Evolutionary conservation across 1,140 invertebrate species (phyloP).

Genomic region (Dinoponera quadriceps): DNA sequence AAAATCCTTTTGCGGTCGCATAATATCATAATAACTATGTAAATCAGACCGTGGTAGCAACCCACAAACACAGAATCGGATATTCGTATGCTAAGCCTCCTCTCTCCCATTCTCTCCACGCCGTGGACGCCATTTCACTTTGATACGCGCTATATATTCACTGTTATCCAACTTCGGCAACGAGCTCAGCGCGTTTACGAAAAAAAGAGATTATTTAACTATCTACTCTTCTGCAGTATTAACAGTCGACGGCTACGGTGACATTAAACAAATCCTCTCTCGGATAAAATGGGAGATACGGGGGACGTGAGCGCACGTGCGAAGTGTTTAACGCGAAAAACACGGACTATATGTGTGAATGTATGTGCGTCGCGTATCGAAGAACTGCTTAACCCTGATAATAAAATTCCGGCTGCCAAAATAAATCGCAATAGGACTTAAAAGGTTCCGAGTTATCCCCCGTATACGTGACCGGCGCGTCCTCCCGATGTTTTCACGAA

Average conservation of each 20-base stretch:
- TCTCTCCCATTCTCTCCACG: constrained; percentile 49
- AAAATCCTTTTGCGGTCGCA: constrained; percentile 80
- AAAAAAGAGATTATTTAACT: constrained; percentile 60
- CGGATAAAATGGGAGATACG: constrained; percentile 16
- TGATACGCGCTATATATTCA: constrained; percentile 47
- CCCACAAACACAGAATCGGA: constrained; percentile 78
- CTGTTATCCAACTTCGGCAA: constrained; percentile 76
- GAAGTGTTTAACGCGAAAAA: constrained; percentile 27
- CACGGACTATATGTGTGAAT: no score
- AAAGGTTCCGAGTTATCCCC: constrained; percentile 10
- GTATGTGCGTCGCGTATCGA: constrained; percentile 4
- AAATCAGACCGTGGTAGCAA: constrained; percentile 77
- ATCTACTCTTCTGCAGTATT: constrained; percentile 62
- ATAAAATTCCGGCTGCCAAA: constrained; percentile 14
- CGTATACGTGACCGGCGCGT: background rate
- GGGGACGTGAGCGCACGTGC: background rate
- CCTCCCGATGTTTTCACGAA: background rate
- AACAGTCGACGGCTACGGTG: constrained; percentile 45
- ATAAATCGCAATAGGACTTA: constrained; percentile 12
- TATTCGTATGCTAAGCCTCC: constrained; percentile 81
- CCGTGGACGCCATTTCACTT: constrained; percentile 61
- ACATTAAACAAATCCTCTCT: constrained; percentile 54
- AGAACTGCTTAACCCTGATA: constrained; percentile 36
- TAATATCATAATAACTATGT: constrained; percentile 84
- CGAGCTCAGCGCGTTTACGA: constrained; percentile 62